Evolutionary conservation across 2,113 vertebrate species (phyloP).

Genomic region (Fulica atra): DNA sequence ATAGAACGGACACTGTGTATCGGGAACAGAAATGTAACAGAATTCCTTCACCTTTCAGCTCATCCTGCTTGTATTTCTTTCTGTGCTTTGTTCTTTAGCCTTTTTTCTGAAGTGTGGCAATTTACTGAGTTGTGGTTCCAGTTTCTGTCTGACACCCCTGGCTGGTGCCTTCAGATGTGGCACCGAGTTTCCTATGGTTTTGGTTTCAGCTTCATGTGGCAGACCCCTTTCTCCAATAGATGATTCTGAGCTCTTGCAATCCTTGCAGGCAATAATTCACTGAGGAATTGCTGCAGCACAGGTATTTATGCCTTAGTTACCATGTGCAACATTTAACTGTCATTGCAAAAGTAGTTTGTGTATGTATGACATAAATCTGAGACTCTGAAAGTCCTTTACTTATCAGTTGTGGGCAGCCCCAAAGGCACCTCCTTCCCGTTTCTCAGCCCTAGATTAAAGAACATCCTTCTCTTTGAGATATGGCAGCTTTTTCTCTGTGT

Average conservation of each 20-base stretch:
- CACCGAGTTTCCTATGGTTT: neutral
- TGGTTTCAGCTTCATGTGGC: neutral
- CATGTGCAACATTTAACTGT: neutral
- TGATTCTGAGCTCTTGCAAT: neutral
- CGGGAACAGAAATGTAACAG: neutral
- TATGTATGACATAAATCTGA: neutral
- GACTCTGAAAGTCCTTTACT: neutral
- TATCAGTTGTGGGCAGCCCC: neutral
- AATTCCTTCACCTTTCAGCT: neutral
- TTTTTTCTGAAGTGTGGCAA: neutral
- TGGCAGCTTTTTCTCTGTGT: neutral
- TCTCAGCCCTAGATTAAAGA: neutral
- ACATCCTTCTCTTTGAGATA: neutral
- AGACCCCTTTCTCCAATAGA: neutral
- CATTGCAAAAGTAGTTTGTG: neutral
- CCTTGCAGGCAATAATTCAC: neutral
- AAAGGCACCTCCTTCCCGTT: neutral
- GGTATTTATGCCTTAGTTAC: neutral
- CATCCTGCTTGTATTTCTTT: neutral
- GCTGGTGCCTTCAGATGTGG: neutral
- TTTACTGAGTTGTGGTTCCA: neutral
- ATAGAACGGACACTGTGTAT: neutral
- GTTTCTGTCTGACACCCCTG: neutral
- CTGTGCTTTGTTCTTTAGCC: neutral
- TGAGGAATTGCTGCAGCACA: neutral